Evolutionary conservation across 37 sponge, comb jelly and placozoan genomes (phyloP), one percentile per base, ranked within the genome.

Genomic region (Crambe crambe): DNA sequence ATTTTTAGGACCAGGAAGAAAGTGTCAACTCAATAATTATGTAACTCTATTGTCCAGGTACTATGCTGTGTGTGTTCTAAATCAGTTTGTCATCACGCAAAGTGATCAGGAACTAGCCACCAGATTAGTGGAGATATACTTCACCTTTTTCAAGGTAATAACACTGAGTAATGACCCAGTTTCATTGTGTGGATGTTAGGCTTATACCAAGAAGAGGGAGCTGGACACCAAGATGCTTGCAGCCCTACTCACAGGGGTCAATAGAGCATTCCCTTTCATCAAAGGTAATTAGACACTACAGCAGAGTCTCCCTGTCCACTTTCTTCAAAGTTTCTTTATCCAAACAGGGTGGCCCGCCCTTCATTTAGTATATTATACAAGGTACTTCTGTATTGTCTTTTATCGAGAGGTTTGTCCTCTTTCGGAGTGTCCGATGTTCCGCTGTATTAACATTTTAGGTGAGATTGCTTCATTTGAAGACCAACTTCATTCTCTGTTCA

Each of bases 191-290:
- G 64, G n/a, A 18, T 27, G 30, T 62, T 62, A 94, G 95, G 67
- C 76, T 9, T 92, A 83, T 27, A 68, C 85, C 43, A 68, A 91
- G 73, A 63, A 86, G 15, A 59, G 60, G 0, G 61, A 89, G 27
- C 73, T 92, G 31, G 95, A 99, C 73, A 77, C 84, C 31, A 96
- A 93, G 76, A 91, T 99, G 88, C 70, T 96, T 66, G 84, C 91
- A 18, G 92, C 95, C 17, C 42, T 99, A 38, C 74, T 99, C 44
- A 91, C 91, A 69, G 99, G 99, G 37, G 91, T 96, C 23, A 96
- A 99, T 82, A 80, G 99, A 56, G 94, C 99, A 3, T 94, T 93
- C 37, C 99, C 99, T 1, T 99, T 89, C 68, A 23, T 89, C 2
- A 73, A 89, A 56, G 82, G 97, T 96, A 2, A 30, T 15, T 47